Conservation (phyloP, 2,797 vertebrate genomes). For the Bucorvus abyssinicus region DNA sequence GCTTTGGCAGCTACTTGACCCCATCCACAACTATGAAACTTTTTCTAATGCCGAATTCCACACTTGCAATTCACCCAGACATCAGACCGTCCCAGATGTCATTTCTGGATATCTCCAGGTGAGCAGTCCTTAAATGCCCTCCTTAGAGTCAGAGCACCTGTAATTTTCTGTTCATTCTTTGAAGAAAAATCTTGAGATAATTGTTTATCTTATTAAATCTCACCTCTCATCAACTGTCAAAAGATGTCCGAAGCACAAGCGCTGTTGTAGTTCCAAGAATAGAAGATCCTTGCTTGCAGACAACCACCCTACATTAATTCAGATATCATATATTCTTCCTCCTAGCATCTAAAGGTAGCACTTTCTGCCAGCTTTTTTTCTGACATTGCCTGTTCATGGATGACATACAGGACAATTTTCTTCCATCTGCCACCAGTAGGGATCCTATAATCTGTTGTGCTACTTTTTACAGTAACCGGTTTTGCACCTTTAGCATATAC, state of each 20-base stretch:
- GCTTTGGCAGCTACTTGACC: background rate
- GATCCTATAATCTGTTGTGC: background rate
- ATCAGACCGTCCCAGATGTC: background rate
- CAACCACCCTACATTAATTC: background rate
- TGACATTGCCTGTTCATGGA: background rate
- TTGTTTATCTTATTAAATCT: background rate
- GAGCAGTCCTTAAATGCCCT: background rate
- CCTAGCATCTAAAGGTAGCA: background rate
- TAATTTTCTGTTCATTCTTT: background rate
- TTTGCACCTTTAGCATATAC: background rate
- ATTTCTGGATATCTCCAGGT: background rate
- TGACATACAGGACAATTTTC: background rate
- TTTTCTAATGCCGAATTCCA: background rate
- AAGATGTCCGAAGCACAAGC: background rate
- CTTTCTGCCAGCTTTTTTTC: background rate
- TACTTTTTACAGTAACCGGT: background rate
- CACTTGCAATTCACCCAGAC: background rate
- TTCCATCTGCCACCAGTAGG: background rate
- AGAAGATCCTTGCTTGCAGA: background rate
- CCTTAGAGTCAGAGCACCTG: background rate
- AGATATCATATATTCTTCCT: background rate
- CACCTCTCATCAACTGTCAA: background rate
- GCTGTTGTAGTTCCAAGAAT: background rate
- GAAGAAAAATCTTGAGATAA: background rate
- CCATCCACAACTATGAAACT: background rate